phyloP scores from a whole-genome alignment of 2,113 vertebrate genomes.

The Columba livia region DNA sequence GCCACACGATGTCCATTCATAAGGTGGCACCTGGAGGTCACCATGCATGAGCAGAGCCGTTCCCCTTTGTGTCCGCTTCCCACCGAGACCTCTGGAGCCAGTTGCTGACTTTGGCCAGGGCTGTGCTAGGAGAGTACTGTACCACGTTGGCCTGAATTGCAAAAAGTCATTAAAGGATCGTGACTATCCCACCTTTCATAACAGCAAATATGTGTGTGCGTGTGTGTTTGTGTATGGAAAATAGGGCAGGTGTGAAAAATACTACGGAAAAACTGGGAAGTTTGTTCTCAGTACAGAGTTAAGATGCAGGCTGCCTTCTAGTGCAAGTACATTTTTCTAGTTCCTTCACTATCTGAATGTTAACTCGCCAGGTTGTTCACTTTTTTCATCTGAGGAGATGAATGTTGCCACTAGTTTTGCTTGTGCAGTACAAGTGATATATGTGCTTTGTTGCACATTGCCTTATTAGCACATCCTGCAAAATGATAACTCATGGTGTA shows the following conservation, averaged over 20 bases:
- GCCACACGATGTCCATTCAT: neutral
- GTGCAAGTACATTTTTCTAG: neutral
- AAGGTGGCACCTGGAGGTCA: neutral
- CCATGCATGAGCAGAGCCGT: rapidly evolving
- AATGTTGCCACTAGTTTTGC: neutral
- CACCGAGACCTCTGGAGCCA: neutral
- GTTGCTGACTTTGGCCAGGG: neutral
- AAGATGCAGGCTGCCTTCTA: neutral
- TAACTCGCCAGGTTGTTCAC: neutral
- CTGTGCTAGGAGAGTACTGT: no score
- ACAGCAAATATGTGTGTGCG: neutral
- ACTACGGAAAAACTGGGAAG: neutral
- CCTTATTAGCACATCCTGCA: constrained; percentile 65
- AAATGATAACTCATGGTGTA: neutral
- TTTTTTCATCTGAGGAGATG: neutral
- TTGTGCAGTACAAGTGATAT: rapidly evolving
- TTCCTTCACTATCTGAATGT: neutral
- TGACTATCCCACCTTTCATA: neutral
- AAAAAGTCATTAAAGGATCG: neutral
- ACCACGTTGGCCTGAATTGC: neutral
- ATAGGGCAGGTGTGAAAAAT: neutral
- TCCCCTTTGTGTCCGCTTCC: neutral
- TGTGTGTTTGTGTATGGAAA: neutral
- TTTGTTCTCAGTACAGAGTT: neutral
- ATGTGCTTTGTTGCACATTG: neutral